Evolutionary conservation across 2,888 invertebrate genomes (phyloP), one percentile per base, ranked within the genome.

Genomic region (Actias luna): DNA sequence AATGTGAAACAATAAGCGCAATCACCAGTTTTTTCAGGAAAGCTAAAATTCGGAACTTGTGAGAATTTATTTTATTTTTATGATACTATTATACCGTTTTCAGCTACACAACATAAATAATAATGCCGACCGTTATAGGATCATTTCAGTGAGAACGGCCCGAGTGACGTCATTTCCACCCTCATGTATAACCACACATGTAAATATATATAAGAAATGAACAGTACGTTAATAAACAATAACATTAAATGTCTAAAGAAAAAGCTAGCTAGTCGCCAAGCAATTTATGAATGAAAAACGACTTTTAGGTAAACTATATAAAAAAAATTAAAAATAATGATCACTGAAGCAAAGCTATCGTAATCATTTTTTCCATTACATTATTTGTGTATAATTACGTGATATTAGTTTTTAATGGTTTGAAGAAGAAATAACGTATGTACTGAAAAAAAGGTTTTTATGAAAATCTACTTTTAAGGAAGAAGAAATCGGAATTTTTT

Each of bases 21-120:
- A 87, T 88, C 80, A 82, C 84, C 29, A 78, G 83, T 83, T 84
- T 83, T n/a, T 87, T 83, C 77, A 87, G 83, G 77, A 79, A 80
- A 85, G 84, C 85, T 86, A 87, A 89, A 84, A 85, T 83, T 87
- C 86, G 87, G 90, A 87, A 78, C 88, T 85, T 85, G 83, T 71
- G 85, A 82, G 84, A 88, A 91, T 89, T 90, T 91, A 91, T 92
- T 87, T 90, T 85, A 85, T 88, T 90, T 89, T 89, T 92, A 92
- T 90, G 85, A 86, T 85, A 85, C 87, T 90, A 91, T 91, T 90
- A 92, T 89, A 85, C 89, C 86, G 88, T 88, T 89, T 88, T 84
- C 90, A 87, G 87, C 87, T 87, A 88, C 88, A 91, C 89, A 92
- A 88, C 88, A 91, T 91, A 92, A 91, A 92, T 92, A 92, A 91